Evolutionary conservation across 2,113 vertebrate genomes (phyloP), one percentile per base, ranked within the genome.

Genomic region (Formicarius rufipectus): DNA sequence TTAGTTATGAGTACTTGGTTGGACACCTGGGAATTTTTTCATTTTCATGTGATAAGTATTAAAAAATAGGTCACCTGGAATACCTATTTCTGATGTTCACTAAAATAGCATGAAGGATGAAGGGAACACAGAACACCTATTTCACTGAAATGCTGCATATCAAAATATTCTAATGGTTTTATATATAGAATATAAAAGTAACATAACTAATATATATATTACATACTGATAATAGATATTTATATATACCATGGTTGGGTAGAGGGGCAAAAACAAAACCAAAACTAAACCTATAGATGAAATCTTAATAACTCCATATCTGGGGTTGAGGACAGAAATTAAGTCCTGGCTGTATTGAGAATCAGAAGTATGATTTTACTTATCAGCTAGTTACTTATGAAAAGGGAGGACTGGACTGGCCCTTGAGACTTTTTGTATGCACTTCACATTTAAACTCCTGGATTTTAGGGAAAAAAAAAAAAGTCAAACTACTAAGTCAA

Each of bases 211-310:
- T n/a, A n/a, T 59, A 31, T 31, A 21, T 39, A n/a, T n/a, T 6
- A 14, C 6, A 44, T n/a, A 19, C 39, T 53, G 9, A n/a, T 45
- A 15, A 39, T 45, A 31, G 8, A 28, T 39, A 14, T 44, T 28
- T 71, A 4, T n/a, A 47, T 37, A 20, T 27, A 37, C 3, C 1
- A 4, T 8, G 16, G 5, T 3, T 63, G 49, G 12, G 15, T 4
- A 7, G 7, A 5, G 4, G 18, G 13, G 2, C 0, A 10, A n/a
- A 55, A 64, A 18, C 16, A 7, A 22, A 47, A 0, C 2, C 18
- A 44, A 80, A 80, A 44, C 10, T 47, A 58, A 82, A 59, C 4
- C 7, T 33, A 49, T 8, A 68, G 17, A 59, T 30, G 11, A 87
- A 44, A 28, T 75, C 50, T 49, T 53, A 86, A 55, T 3, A 40